These are phyloP conservation scores for Drosophila navojoa DNA, from an alignment of 1,140 invertebrate species.

Conservation along the genomic window DNA sequence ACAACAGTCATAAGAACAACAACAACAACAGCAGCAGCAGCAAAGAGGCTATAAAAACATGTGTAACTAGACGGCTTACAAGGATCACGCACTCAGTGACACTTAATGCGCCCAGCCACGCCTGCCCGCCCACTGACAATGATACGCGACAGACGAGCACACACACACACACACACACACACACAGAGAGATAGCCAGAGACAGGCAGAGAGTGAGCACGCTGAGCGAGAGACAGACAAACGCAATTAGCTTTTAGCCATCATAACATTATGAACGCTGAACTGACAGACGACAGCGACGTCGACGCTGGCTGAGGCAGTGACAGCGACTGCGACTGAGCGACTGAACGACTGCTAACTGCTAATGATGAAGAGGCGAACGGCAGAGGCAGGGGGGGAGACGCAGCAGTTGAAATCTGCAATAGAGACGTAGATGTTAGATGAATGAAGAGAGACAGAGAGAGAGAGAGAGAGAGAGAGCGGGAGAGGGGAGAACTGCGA, in stretches of 20 bases:
- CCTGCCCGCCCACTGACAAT: constrained; percentile 1
- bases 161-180: constrained; percentile 33
- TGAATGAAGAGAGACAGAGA: constrained; percentile 11
- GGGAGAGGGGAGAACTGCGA: no score
- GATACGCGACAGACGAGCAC: constrained; percentile 29
- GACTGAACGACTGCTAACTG: constrained; percentile 53
- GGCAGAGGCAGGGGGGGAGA: constrained; percentile 11
- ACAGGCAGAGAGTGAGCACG: background rate
- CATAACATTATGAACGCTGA: constrained; percentile 77
- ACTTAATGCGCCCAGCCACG: constrained; percentile 64
- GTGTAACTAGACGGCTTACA: constrained; percentile 80
- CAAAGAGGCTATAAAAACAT: constrained; percentile 76
- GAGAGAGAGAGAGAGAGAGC: no score
- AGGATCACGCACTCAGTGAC: constrained; percentile 81
- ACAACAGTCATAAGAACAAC: background rate
- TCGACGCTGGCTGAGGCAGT: constrained; percentile 35
- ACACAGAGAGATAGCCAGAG: background rate
- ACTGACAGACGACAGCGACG: constrained; percentile 56
- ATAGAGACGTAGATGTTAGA: constrained; percentile 26
- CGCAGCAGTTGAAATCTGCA: constrained; percentile 25
- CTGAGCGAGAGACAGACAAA: constrained; percentile 60
- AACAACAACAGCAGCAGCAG: constrained; percentile 33
- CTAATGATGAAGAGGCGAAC: constrained; percentile 64
- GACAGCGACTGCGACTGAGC: constrained; percentile 47
- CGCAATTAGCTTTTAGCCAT: constrained; percentile 81